A percentile compares a stretch with the other conserved stretches of the same genome.
phyloP scores from a whole-genome alignment of 2,888 invertebrate species.

The Hirtodrosophila duncani region DNA sequence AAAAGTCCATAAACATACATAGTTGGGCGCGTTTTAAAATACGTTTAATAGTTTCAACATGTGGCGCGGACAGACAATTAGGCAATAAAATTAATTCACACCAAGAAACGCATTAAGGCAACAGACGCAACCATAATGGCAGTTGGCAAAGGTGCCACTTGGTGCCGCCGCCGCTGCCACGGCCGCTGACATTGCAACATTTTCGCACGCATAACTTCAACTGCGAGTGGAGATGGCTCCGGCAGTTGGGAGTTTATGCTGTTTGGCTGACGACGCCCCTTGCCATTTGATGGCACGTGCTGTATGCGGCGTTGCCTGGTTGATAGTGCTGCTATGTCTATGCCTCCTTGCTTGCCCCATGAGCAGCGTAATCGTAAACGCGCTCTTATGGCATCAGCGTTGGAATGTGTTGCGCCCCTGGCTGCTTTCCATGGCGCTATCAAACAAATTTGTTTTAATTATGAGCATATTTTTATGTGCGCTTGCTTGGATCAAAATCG shows the following conservation, averaged over 20 bases:
- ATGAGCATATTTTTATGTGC: slow-evolving; percentile 23
- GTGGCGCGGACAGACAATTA: slow-evolving; percentile 72
- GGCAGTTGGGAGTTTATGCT: slow-evolving; percentile 34
- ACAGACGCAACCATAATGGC: slow-evolving; percentile 10
- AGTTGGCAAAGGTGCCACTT: slow-evolving; percentile 40
- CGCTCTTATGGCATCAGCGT: too few relatives aligned
- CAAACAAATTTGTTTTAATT: slow-evolving; percentile 3
- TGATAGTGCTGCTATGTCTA: too few relatives aligned
- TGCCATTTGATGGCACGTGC: slow-evolving; percentile 30
- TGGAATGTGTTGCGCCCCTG: too few relatives aligned
- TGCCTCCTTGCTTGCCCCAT: too few relatives aligned
- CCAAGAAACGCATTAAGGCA: slow-evolving; percentile 60
- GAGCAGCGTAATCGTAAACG: too few relatives aligned
- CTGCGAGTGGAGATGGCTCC: slow-evolving; percentile 25
- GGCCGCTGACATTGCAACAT: slow-evolving; percentile 52
- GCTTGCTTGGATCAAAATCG: slow-evolving; percentile 4
- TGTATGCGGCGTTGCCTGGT: too few relatives aligned
- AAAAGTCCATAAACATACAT: slow-evolving; percentile 57
- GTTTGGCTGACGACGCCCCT: slow-evolving; percentile 29
- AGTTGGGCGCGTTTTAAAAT: slow-evolving; percentile 56
- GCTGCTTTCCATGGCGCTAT: too few relatives aligned
- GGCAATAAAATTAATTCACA: slow-evolving; percentile 76
- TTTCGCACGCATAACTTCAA: slow-evolving; percentile 72
- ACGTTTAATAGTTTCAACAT: slow-evolving; percentile 77
- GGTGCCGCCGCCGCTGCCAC: slow-evolving; percentile 22